A percentile compares a stretch with the other conserved stretches of the same genome.
Conservation (phyloP, 2,888 invertebrate species). For the Drosophila mimetica region DNA sequence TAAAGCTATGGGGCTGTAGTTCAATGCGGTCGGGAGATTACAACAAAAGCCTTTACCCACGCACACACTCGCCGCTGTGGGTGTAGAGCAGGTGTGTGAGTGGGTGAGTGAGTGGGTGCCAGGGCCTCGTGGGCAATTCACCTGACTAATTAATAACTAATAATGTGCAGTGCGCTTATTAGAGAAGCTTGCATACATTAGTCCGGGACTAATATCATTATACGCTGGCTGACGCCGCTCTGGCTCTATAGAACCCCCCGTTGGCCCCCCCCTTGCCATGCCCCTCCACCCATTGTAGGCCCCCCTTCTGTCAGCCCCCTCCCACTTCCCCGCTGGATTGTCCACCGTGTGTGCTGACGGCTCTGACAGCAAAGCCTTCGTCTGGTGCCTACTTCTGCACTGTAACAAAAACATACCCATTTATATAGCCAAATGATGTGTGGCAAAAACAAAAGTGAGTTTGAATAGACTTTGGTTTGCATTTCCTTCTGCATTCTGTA, state of each 20-base stretch:
- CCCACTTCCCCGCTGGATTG: neutral
- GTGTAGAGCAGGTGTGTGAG: too few species aligned
- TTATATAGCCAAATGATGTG: neutral
- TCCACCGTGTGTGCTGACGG: constrained; percentile 11
- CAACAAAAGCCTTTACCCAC: constrained; percentile 49
- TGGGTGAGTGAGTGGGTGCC: neutral
- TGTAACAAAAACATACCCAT: neutral
- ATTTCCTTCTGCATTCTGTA: too few species aligned
- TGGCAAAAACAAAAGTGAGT: too few species aligned
- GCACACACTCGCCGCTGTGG: too few species aligned
- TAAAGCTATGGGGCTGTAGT: constrained; percentile 15
- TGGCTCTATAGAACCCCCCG: neutral
- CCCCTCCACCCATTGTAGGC: too few species aligned
- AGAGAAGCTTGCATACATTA: constrained; percentile 69
- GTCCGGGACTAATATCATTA: constrained; percentile 69
- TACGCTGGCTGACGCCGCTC: constrained; percentile 40
- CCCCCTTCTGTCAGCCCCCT: neutral
- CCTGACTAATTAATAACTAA: constrained; percentile 75
- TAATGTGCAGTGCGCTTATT: constrained; percentile 77
- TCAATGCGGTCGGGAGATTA: constrained; percentile 43
- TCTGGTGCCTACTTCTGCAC: constrained; percentile 1
- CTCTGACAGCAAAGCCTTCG: constrained; percentile 9
- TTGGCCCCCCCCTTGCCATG: too few species aligned
- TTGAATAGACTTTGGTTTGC: too few species aligned
- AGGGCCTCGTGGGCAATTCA: constrained; percentile 42